A percentile compares a stretch with the other conserved stretches of the same genome.
Evolutionary conservation across 1,140 invertebrate species (phyloP).

Genomic region (Tetranychus cinnabarinus): DNA sequence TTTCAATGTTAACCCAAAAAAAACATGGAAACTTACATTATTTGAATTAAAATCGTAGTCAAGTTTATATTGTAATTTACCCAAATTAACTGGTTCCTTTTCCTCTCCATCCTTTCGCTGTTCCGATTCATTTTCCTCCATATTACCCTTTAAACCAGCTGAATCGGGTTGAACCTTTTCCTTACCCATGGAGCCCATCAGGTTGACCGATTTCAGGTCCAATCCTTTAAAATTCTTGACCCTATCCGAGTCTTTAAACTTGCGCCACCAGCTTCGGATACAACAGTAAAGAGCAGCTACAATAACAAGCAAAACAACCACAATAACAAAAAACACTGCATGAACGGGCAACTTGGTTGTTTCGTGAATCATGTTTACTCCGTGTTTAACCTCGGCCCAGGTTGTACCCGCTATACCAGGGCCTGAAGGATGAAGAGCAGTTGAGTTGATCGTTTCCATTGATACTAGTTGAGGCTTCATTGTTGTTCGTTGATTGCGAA

Average conservation of each 20-base stretch:
- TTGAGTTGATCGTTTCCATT: not conserved
- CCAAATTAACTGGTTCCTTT: conserved; percentile 80
- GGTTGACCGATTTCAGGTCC: conserved; percentile 82
- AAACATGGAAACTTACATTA: conserved; percentile 29
- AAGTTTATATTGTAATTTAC: conserved; percentile 84
- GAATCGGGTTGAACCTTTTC: conserved; percentile 97
- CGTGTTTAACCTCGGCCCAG: not conserved
- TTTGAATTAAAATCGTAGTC: conserved; percentile 99
- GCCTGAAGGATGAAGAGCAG: not conserved
- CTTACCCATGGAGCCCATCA: conserved; percentile 83
- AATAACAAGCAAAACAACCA: conserved; percentile 43
- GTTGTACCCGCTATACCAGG: too few species aligned
- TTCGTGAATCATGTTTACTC: conserved; percentile 21
- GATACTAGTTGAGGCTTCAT: not conserved
- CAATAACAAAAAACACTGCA: conserved; percentile 42
- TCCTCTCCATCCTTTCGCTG: conserved; percentile 61
- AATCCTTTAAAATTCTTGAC: conserved; percentile 89
- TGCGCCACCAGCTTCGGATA: conserved; percentile 78
- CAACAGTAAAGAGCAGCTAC: conserved; percentile 76
- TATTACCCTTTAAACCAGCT: conserved; percentile 87
- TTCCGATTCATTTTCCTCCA: conserved; percentile 71
- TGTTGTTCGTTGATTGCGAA: not conserved
- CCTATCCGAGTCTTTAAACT: conserved; percentile 76
- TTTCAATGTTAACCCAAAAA: too few species aligned
- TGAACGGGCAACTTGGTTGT: conserved; percentile 42